Evolutionary conservation across 2,888 invertebrate species (phyloP).

Genomic region (Diplazon laetatorius): DNA sequence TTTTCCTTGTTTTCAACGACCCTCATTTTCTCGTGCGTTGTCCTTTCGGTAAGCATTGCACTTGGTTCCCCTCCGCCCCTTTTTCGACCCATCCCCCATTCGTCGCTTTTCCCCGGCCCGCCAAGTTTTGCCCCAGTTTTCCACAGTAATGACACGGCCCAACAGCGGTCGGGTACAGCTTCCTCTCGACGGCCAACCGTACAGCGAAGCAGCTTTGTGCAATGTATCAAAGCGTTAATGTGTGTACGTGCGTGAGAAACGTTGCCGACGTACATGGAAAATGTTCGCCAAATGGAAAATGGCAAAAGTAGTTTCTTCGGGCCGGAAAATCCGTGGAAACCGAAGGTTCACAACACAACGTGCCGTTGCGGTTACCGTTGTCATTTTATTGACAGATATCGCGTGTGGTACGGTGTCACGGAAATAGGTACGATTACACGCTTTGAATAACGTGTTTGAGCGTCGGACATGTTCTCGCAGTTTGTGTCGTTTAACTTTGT

Average conservation of each 20-base stretch:
- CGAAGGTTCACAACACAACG: too few relatives aligned
- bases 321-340: conserved; percentile 23
- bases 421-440: too few relatives aligned
- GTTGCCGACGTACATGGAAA: conserved; percentile 37
- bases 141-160: conserved; percentile 33
- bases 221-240: conserved; percentile 17
- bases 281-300: too few relatives aligned
- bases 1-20: conserved; percentile 14
- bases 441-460: too few relatives aligned
- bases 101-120: conserved; percentile 14
- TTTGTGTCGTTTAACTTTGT: too few relatives aligned
- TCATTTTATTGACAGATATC: conserved; percentile 32
- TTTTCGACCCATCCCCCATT: background rate
- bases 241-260: conserved; percentile 1
- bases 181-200: background rate
- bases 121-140: conserved; percentile 55
- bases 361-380: conserved; percentile 29
- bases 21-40: conserved; percentile 8
- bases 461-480: too few relatives aligned
- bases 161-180: conserved; percentile 11
- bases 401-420: conserved; percentile 1
- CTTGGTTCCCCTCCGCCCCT: background rate
- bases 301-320: conserved; percentile 41
- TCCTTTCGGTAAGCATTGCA: conserved; percentile 10
- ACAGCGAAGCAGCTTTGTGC: conserved; percentile 5